Evolutionary conservation across 2,888 invertebrate species (phyloP).

Genomic region (Brachypterus glaber): DNA sequence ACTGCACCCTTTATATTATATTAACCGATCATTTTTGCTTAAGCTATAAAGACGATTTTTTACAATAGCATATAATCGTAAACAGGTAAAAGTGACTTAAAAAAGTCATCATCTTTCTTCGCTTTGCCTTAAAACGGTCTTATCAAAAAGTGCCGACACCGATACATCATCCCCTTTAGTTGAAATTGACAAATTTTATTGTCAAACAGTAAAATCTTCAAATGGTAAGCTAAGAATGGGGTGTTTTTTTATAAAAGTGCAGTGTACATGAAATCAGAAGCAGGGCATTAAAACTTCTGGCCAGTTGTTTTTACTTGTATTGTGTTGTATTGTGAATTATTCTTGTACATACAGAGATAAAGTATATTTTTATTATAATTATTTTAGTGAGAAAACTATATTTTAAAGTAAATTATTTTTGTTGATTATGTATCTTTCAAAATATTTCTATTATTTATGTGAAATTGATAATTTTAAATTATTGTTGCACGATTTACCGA

Average conservation of each 20-base stretch:
- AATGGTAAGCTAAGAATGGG: not conserved
- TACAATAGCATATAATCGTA: too few species aligned
- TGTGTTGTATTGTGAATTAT: conserved; percentile 22
- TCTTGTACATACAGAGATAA: conserved; percentile 24
- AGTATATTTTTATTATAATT: conserved; percentile 27
- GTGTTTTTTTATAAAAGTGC: not conserved
- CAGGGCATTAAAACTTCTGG: conserved; percentile 17
- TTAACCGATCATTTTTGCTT: too few species aligned
- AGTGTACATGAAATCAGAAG: not conserved
- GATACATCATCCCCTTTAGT: too few species aligned
- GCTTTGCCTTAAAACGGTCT: too few species aligned
- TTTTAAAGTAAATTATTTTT: conserved; percentile 23
- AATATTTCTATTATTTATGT: conserved; percentile 8
- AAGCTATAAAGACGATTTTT: too few species aligned
- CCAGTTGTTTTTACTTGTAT: conserved; percentile 19
- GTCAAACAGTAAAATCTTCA: too few species aligned
- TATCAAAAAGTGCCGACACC: too few species aligned
- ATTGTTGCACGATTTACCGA: conserved; percentile 10
- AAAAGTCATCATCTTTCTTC: too few species aligned
- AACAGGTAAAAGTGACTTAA: too few species aligned
- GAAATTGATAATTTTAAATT: conserved; percentile 12
- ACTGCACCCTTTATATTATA: too few species aligned
- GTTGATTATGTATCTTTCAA: conserved; percentile 21
- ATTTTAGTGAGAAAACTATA: conserved; percentile 23
- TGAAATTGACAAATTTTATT: too few species aligned